Evolutionary conservation across 2,888 invertebrate species (phyloP), one percentile per base, ranked within the genome.

Genomic region (Tiphia femorata): DNA sequence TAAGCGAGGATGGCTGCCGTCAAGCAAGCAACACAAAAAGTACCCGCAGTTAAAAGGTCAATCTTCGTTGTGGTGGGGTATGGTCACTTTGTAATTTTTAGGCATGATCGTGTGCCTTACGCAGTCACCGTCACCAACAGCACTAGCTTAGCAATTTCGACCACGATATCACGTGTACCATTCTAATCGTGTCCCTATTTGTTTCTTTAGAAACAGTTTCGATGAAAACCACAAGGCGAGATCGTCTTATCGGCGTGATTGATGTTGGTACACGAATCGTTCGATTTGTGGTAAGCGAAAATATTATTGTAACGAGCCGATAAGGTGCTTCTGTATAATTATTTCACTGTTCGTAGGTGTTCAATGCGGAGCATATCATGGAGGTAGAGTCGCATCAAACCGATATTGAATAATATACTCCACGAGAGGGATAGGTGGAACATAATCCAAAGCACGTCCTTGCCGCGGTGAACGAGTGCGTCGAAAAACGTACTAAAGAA

Each of bases 191-290:
- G n/a, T n/a, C n/a, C n/a, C n/a, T n/a, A n/a, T n/a, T 37, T 51
- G 62, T 38, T 54, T 35, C 75, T 78, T 19, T 67, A 80, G 80
- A 77, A 25, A 64, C 44, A 49, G 77, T 77, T 75, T 63, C 78
- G 1, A 29, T 48, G 4, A 43, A 61, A 7, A 14, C 64, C 12
- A 82, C 76, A 49, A 79, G 70, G 49, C 49, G 49, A 33, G 84
- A 84, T 35, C 85, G 86, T 14, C 85, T 97, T 27, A 88, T 98
- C 46, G 97, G 95, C 14, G 97, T 96, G 23, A 93, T 98, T 57
- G 97, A 98, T 81, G 96, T 97, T 80, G 97, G 98, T 62, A 97
- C 98, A n/a, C 93, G 94, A 74, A 94, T 94, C 38, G 91, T 93
- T 43, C 86, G 94, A 73, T 95, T 97, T 86, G 89, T 94, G 85